These are phyloP conservation scores for Hemibagrus wyckioides DNA, from an alignment of 2,113 vertebrate genomes.

Conservation along the genomic window DNA sequence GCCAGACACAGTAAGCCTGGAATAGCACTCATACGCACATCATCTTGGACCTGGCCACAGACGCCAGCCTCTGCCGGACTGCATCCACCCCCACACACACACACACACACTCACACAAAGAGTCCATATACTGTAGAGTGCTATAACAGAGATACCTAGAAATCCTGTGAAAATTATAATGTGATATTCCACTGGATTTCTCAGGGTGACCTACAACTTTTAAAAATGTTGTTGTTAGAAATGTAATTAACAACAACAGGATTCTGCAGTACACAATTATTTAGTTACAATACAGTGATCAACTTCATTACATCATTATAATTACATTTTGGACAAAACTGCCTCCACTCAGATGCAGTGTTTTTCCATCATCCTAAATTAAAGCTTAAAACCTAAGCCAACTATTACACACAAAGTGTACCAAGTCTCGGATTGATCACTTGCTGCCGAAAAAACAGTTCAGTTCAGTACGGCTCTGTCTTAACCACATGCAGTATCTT, in stretches of 20 bases:
- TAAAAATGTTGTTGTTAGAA: not conserved
- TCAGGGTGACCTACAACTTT: not conserved
- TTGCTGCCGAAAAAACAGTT: not conserved
- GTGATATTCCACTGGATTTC: not conserved
- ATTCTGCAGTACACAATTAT: not conserved
- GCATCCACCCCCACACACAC: slow-evolving; percentile 37
- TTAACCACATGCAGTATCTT: slow-evolving; percentile 25
- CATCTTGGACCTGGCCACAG: slow-evolving; percentile 48
- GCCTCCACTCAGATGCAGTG: not conserved
- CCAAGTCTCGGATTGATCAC: slow-evolving; percentile 1
- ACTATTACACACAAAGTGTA: not conserved
- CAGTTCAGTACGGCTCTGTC: not conserved
- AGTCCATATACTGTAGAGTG: not conserved
- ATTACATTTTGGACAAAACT: not conserved
- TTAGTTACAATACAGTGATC: not conserved
- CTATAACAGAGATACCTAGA: not conserved
- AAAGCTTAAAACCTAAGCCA: not conserved
- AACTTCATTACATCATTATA: not conserved
- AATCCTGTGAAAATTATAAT: slow-evolving; percentile 4
- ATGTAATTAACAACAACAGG: not conserved
- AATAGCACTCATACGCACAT: slow-evolving; percentile 54
- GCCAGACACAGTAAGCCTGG: slow-evolving; percentile 54
- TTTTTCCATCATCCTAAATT: not conserved
- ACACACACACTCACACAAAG: slow-evolving; percentile 30
- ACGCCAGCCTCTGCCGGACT: slow-evolving; percentile 49